These are phyloP conservation scores for Melanchra persicariae DNA, from an alignment of 2,888 invertebrate species.

Conservation along the genomic window DNA sequence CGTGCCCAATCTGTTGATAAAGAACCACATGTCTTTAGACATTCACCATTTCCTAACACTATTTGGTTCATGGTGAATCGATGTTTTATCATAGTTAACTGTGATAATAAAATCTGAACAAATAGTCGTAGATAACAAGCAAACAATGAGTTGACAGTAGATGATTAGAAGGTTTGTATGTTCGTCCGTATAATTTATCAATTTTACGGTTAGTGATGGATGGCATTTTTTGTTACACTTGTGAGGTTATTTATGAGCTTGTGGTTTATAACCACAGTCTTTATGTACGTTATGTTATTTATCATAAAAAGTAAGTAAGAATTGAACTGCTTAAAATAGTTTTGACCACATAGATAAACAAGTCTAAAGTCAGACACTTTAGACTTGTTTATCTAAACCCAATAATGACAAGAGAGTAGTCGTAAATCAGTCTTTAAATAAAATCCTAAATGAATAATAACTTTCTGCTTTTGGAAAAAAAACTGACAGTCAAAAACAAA, in stretches of 20 bases:
- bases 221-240: conserved; percentile 2
- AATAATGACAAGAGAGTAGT: neutral
- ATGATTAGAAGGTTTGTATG: neutral
- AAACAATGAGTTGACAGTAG: neutral
- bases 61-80: conserved; percentile 36
- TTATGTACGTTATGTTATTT: neutral
- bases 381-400: no score
- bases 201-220: conserved; percentile 16
- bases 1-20: conserved; percentile 91
- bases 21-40: conserved; percentile 5
- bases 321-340: neutral
- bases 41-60: conserved; percentile 1
- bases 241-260: neutral
- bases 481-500: neutral
- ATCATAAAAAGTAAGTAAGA: neutral
- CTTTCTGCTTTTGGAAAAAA: no score
- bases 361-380: neutral
- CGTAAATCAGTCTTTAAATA: neutral
- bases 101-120: conserved; percentile 29
- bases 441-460: no score
- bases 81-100: conserved; percentile 4
- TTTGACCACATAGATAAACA: neutral
- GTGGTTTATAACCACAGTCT: conserved; percentile 17
- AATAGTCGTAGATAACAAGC: neutral
- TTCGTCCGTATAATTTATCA: neutral